Percentiles rank a stretch among this genome's conserved stretches.
These are phyloP conservation scores for Nymphalis io DNA, from an alignment of 1,140 invertebrate genomes.

Conservation along the genomic window DNA sequence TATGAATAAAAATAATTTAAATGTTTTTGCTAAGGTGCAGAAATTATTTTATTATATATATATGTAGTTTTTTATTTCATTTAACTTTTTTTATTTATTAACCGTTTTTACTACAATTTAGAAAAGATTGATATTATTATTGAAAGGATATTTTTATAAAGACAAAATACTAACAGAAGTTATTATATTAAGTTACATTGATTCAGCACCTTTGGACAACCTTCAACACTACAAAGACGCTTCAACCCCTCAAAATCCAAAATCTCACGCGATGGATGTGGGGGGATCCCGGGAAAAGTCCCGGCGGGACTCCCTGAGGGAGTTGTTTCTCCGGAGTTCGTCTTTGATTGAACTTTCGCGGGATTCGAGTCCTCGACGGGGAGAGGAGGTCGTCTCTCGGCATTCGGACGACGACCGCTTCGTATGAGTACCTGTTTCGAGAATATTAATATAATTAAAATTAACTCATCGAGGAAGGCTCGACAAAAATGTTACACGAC, in stretches of 20 bases:
- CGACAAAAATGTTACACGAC: no score
- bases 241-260: not conserved
- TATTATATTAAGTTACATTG: constrained; percentile 4
- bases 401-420: constrained; percentile 77
- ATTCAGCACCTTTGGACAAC: constrained; percentile 29
- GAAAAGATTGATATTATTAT: not conserved
- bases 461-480: not conserved
- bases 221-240: constrained; percentile 26
- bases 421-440: constrained; percentile 62
- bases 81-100: not conserved
- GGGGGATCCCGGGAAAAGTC: constrained; percentile 42
- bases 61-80: not conserved
- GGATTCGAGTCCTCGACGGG: constrained; percentile 59
- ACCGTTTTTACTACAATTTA: not conserved
- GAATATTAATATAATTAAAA: constrained; percentile 1
- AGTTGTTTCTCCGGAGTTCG: constrained; percentile 65
- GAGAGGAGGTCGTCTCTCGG: constrained; percentile 60
- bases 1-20: no score
- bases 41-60: no score
- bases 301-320: constrained; percentile 57
- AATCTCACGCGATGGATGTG: constrained; percentile 55
- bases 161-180: not conserved
- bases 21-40: not conserved
- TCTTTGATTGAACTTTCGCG: constrained; percentile 61
- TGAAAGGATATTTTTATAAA: not conserved